Conservation (phyloP, 1,140 invertebrate genomes). For the Monomorium pharaonis region DNA sequence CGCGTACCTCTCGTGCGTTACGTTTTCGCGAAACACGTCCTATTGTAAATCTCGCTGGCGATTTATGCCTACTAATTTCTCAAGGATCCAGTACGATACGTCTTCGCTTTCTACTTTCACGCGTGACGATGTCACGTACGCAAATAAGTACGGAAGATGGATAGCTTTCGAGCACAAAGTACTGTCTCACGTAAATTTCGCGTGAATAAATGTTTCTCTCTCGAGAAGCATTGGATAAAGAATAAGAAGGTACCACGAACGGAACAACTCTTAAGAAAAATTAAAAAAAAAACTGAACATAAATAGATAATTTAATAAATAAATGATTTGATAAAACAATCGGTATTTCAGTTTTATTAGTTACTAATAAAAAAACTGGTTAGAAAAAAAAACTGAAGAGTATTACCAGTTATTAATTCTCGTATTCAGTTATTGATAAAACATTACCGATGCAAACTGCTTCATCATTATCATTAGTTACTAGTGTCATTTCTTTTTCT, state of each 20-base stretch:
- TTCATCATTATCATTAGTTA: no score
- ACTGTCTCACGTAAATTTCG: not conserved
- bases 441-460: no score
- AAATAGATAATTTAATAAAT: no score
- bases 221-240: not conserved
- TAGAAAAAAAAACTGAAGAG: no score
- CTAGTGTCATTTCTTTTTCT: no score
- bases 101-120: not conserved
- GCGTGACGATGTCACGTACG: not conserved
- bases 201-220: not conserved
- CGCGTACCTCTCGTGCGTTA: not conserved
- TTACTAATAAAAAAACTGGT: no score
- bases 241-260: not conserved
- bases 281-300: no score
- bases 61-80: constrained; percentile 8
- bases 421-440: no score
- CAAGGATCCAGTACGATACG: not conserved
- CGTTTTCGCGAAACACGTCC: not conserved
- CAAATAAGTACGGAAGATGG: not conserved
- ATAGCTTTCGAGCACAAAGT: not conserved
- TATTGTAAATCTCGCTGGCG: not conserved
- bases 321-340: no score
- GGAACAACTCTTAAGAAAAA: not conserved
- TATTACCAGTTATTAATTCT: no score
- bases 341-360: no score